Base-by-base conservation (phyloP, 2,797 vertebrate genomes). In the Pogonophryne albipinna region DNA sequence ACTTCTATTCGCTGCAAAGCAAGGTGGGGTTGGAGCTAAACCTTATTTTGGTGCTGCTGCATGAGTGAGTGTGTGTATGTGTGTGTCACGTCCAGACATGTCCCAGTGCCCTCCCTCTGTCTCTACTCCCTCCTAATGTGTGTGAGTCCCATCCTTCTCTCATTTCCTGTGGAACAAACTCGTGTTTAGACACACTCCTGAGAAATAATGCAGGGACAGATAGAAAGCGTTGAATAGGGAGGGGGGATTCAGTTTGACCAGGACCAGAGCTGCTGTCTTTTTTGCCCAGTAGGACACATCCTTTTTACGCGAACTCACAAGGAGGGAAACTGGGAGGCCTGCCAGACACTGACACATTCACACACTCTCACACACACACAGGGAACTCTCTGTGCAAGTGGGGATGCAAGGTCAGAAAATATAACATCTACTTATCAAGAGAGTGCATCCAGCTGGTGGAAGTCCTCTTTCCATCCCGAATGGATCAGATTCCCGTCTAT, bases 71-170 rank as follows among this genome's bases (percentile, higher is more conserved):
- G 72, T 65, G 23, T 52, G 60, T 58, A 12, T 64, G 62, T 60
- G 53, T 64, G 78, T 84, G 71, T 87, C 85, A 59, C 87, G 91
- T 91, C 68, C 82, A 76, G 89, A 31, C 93, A 90, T 82, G 90
- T 85, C 84, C 63, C 44, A 3, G 66, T 23, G 47, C 81, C 74
- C 67, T 77, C 75, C 79, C 70, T 77, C 75, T 44, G 41, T 31
- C 66, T 45, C 74, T 75, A 69, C 82, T 78, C 79, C 68, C 68
- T 66, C 71, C 53, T 71, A 57, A 79, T 80, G 66, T 76, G 20
- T n/a, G 58, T 53, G 46, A 74, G 78, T 61, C 61, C 74, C 46
- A 50, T 83, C 71, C 57, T 72, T 80, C 71, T 82, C 44, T 71
- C 55, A 73, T 81, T 87, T 93, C 86, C 87, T 81, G 82, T 79